Base-by-base conservation (phyloP, 2,797 vertebrate genomes). In the Catharus ustulatus region DNA sequence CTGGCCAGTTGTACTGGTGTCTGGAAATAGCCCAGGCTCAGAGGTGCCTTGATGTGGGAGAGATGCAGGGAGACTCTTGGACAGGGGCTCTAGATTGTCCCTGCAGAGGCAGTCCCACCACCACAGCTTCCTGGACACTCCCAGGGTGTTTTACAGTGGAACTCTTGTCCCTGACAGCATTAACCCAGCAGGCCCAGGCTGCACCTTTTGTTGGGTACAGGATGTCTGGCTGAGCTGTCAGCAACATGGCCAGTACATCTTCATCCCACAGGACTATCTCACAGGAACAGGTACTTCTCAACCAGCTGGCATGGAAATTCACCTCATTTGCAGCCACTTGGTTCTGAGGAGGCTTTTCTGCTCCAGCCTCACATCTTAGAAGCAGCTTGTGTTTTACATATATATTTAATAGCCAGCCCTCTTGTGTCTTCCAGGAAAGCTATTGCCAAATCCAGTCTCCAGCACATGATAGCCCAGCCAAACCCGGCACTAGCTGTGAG, bases 381-480 rank as follows among this genome's bases (percentile, higher is more conserved):
- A 81, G 36, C 38, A 75, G 12, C 10, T 51, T 91, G 30, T 87
- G 19, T 49, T 76, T 90, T 90, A 55, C 23, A 11, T 40, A 5
- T 67, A 20, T 69, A 59, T 67, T 73, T 96, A 90, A 94, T 48
- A 92, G 51, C 48, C 29, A 54, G 15, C 23, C 40, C 30, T 96
- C 21, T 22, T 27, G 58, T 94, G 96, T 94, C 92, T 97, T 98
- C 54, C 97, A 99, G 99, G 98, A 99, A 99, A 98, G 99, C 99
- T 21, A 99, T 99, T 77, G 98, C 99, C 67, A 99, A 99, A 90
- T 99, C 99, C 1, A 98, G 98, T 93, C 98, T 99, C 36, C 98
- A 98, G 88, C 98, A 99, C 84, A 98, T 99, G 94, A 97, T 98
- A 74, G 97, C 98, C 71, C 98, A 98, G 62, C 98, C 98, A 78